Percentiles rank a stretch among this genome's conserved stretches.
Conservation (phyloP, 1,140 invertebrate species). For the Carposina sasakii region DNA sequence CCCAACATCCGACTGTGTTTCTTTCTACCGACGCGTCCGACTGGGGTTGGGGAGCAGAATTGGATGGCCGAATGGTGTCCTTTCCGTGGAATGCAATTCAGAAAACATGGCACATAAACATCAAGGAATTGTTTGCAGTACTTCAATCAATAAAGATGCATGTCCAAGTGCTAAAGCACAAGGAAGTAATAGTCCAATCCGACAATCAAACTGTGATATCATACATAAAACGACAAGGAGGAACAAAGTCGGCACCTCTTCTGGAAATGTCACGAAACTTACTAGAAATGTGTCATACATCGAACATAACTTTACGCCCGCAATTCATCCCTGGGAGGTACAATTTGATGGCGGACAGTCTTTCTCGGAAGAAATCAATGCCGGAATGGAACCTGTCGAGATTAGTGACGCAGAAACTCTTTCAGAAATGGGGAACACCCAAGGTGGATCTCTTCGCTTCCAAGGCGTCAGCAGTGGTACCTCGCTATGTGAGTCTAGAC, state of each 20-base stretch:
- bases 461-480: slow-evolving; percentile 18
- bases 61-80: slow-evolving; percentile 2
- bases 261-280: slow-evolving; percentile 8
- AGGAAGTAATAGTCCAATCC: slow-evolving; percentile 24
- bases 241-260: slow-evolving; percentile 20
- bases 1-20: slow-evolving; percentile 18
- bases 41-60: slow-evolving; percentile 16
- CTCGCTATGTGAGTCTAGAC: slow-evolving; percentile 24
- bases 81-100: slow-evolving; percentile 6
- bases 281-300: slow-evolving; percentile 3
- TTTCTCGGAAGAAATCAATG: slow-evolving; percentile 15
- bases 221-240: slow-evolving; percentile 27
- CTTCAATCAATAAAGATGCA: slow-evolving; percentile 13
- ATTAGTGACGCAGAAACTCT: neutral
- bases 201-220: slow-evolving; percentile 32
- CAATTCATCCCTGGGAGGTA: slow-evolving; percentile 25
- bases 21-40: slow-evolving; percentile 30
- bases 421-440: slow-evolving; percentile 25
- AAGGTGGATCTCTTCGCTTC: slow-evolving; percentile 34
- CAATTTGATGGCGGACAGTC: slow-evolving; percentile 26
- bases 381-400: slow-evolving; percentile 26
- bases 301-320: slow-evolving; percentile 11
- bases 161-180: slow-evolving; percentile 12
- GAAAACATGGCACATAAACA: slow-evolving; percentile 28
- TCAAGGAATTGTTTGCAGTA: slow-evolving; percentile 31